Conservation (phyloP, 1,140 invertebrate genomes). For the Pseudoatta argentina region DNA sequence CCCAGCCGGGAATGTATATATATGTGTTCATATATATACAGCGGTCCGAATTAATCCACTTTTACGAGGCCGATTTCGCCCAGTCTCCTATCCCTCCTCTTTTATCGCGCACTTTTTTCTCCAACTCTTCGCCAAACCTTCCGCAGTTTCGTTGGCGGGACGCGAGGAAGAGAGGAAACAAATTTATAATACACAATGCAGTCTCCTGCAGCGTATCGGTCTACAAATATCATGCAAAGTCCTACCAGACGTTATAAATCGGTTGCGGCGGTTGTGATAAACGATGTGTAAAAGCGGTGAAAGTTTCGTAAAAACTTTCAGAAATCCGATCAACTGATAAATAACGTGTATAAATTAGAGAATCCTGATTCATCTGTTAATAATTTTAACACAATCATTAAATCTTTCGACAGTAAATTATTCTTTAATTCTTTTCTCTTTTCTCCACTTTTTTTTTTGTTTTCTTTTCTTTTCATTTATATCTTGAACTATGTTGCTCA, state of each 20-base stretch:
- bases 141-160: conserved; percentile 2
- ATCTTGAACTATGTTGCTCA: background rate
- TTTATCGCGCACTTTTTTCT: conserved; percentile 12
- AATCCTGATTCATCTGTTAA: background rate
- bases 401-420: background rate
- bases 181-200: conserved; percentile 55
- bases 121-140: conserved; percentile 1
- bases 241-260: conserved; percentile 29
- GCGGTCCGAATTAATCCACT: conserved; percentile 58
- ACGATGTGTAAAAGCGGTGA: background rate
- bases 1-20: background rate
- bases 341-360: background rate
- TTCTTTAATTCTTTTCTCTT: conserved; percentile 1
- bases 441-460: background rate
- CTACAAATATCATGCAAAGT: conserved; percentile 27
- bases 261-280: background rate
- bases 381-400: background rate
- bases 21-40: background rate
- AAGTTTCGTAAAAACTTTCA: conserved; percentile 13
- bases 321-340: background rate
- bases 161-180: background rate
- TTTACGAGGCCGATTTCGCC: background rate
- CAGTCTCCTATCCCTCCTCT: background rate
- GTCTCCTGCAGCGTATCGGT: background rate
- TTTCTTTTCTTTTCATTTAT: background rate